phyloP scores from a whole-genome alignment of 2,113 vertebrate species.

The Mustela lutreola region DNA sequence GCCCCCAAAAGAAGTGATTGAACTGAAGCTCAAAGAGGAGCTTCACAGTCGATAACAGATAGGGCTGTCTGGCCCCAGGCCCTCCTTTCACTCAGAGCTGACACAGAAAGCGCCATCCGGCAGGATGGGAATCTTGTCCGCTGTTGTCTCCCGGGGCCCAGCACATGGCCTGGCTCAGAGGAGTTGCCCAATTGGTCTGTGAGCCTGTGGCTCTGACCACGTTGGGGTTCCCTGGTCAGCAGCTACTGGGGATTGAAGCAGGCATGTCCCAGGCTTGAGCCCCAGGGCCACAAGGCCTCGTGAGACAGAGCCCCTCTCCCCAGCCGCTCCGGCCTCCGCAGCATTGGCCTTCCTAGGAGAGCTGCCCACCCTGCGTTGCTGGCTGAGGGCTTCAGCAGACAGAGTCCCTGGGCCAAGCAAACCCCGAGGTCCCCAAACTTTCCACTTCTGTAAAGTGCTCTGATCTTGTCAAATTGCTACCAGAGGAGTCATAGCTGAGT shows the following conservation, averaged over 20 bases:
- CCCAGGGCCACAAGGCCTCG: not conserved
- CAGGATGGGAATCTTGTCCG: not conserved
- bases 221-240: not conserved
- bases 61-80: not conserved
- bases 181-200: not conserved
- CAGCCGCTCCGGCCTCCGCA: not conserved
- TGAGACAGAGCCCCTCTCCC: not conserved
- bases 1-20: not conserved
- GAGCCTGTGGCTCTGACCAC: not conserved
- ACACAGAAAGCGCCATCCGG: not conserved
- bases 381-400: not conserved
- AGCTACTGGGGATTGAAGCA: not conserved
- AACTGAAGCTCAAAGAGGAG: not conserved
- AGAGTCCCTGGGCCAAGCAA: conserved; percentile 66
- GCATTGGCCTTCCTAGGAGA: not conserved
- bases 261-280: not conserved
- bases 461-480: conserved; percentile 81
- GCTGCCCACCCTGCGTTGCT: not conserved
- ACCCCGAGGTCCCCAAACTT: conserved; percentile 77
- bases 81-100: not conserved
- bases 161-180: not conserved
- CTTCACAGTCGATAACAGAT: not conserved
- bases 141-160: not conserved
- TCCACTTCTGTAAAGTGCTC: conserved; percentile 68
- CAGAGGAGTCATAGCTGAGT: conserved; percentile 79